Evolutionary conservation across 2,797 vertebrate species (phyloP).

Genomic region (Sylvia borin): DNA sequence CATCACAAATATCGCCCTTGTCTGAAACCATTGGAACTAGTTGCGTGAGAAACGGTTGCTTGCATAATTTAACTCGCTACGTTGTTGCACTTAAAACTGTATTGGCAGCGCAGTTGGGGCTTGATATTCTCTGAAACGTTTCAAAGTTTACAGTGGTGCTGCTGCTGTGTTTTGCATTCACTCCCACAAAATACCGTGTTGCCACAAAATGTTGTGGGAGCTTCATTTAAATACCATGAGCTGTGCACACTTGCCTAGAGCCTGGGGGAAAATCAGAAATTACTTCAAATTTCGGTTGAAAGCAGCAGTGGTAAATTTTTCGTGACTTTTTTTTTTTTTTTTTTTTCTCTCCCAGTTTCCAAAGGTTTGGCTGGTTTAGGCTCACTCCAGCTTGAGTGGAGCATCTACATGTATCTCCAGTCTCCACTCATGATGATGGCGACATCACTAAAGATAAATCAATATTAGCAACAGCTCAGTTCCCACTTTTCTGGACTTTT

Average conservation of each 20-base stretch:
- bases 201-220: slow-evolving; percentile 54
- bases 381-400: neutral
- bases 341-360: neutral
- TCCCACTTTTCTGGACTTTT: neutral
- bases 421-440: neutral
- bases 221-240: slow-evolving; percentile 60
- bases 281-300: neutral
- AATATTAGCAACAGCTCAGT: neutral
- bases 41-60: slow-evolving; percentile 8
- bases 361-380: neutral
- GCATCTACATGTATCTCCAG: neutral
- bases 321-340: neutral
- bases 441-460: neutral
- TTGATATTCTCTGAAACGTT: slow-evolving; percentile 22
- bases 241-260: neutral
- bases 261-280: neutral
- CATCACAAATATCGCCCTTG: neutral
- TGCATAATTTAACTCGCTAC: slow-evolving; percentile 14
- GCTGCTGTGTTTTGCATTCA: slow-evolving; percentile 59
- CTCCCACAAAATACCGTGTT: slow-evolving; percentile 37
- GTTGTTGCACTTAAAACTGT: neutral
- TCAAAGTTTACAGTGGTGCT: slow-evolving; percentile 62
- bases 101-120: slow-evolving; percentile 17
- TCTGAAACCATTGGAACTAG: slow-evolving; percentile 7
- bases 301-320: neutral